Evolutionary conservation across 2,888 invertebrate species (phyloP), one percentile per base, ranked within the genome.

Genomic region (Brachylomia viminalis): DNA sequence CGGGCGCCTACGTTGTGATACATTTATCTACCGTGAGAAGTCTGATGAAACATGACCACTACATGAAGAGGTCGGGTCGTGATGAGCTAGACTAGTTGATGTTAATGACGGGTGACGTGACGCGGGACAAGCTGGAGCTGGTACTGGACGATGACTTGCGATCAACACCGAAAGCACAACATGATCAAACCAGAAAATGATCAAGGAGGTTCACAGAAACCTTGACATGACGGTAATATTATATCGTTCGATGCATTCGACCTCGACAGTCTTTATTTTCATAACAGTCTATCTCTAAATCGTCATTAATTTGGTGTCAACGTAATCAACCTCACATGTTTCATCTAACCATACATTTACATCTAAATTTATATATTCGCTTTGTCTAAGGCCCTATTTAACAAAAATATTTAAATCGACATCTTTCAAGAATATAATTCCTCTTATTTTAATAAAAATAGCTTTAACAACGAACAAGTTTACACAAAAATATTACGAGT

Each of bases 1-100:
- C 95, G 96, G 96, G 96, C 96, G 96, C 95, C 94, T 96, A 96
- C 91, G 91, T 96, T 96, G 96, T 96, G 96, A 96, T 96, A 96
- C 96, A 96, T 94, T 96, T 96, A 96, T 96, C 96, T 96, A 96
- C 92, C 95, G 94, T 95, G 95, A 94, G 91, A 93, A 94, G 92
- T 93, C 93, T 93, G 94, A 95, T 94, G 93, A 86, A 89, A 87
- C 89, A 95, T 95, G 95, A 93, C 93, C 92, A 90, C 96, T 96
- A 96, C 92, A 95, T 95, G 96, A 95, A 92, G 93, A 94, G 93
- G 93, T 93, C 94, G 93, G 94, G 94, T 92, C 89, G 94, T 94
- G 95, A 92, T 93, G 94, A 91, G 85, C 93, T 94, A 93, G 80
- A 80, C 91, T 93, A 91, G 83, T 89, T 88, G 87, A 90, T 89